Percentiles rank a stretch among this genome's conserved stretches.
phyloP scores from a whole-genome alignment of 1,140 invertebrate species.

The Drosophila mauritiana region DNA sequence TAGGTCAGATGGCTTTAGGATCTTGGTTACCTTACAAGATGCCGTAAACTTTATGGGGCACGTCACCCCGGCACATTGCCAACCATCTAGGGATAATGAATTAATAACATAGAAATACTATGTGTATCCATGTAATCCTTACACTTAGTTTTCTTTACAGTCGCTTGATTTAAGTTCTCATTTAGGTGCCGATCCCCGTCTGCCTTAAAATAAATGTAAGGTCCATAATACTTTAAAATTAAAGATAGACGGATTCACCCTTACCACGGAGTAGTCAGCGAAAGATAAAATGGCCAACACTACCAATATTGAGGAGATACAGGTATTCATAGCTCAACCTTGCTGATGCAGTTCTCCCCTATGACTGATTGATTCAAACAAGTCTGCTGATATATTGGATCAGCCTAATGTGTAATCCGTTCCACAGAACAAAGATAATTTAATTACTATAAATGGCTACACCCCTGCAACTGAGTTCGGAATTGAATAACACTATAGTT shows the following conservation, averaged over 20 bases:
- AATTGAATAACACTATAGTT: too few relatives aligned
- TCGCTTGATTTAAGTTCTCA: background rate
- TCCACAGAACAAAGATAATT: too few relatives aligned
- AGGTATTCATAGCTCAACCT: background rate
- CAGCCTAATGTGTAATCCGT: background rate
- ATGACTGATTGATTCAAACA: background rate
- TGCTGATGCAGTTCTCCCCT: background rate
- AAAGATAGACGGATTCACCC: too few relatives aligned
- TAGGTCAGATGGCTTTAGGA: background rate
- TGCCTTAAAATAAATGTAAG: too few relatives aligned
- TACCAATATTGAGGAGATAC: background rate
- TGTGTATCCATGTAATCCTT: background rate
- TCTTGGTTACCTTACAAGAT: slow-evolving; percentile 10
- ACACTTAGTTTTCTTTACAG: slow-evolving; percentile 6
- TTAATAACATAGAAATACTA: too few relatives aligned
- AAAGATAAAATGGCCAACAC: background rate
- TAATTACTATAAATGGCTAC: background rate
- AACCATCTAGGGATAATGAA: background rate
- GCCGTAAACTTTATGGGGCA: slow-evolving; percentile 4
- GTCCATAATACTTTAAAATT: too few relatives aligned
- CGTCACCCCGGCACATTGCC: slow-evolving; percentile 12
- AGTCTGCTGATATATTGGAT: background rate
- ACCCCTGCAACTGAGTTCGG: background rate
- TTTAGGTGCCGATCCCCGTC: background rate
- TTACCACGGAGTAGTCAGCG: background rate